Evolutionary conservation across 2,797 vertebrate species (phyloP), one percentile per base, ranked within the genome.

Genomic region (Myiotriccus ornatus): DNA sequence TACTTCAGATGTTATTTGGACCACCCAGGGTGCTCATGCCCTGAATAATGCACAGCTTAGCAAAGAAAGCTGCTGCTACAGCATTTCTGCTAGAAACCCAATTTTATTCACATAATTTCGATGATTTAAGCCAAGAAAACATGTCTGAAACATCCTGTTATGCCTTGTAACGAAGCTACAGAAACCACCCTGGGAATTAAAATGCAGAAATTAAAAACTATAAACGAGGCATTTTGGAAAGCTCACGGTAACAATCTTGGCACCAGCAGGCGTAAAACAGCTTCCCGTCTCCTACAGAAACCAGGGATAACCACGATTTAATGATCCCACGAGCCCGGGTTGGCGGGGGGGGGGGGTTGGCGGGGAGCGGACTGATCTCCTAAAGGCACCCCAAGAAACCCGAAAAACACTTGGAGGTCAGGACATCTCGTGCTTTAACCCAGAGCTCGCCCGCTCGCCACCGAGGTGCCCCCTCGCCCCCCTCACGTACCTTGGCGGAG

Each of bases 21-120:
- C 23, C 32, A 55, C 7, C 3, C 32, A 32, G 18, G 5, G n/a
- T 0, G 2, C 11, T 59, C 25, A 27, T 9, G 13, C 14, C 28
- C 6, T 2, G 14, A 46, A 47, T 14, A n/a, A 73, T 0, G 0
- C 2, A 34, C 43, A 46, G 4, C 4, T 41, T 10, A 12, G 28
- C 34, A 56, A 49, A 30, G 6, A 17, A 63, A 85, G 27, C 28
- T 9, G 30, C 18, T 63, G 43, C 12, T 14, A 27, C 27, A 55
- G 8, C 2, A 32, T 49, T 53, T 46, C 50, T 80, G 22, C 52
- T 41, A 37, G 50, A 73, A 69, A 44, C 1, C 7, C 11, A 19
- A 9, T 12, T 81, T 67, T 60, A n/a, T 35, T 74, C 8, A 3
- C 41, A 24, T 11, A 6, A 11, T 20, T 69, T 44, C 14, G 20